These are phyloP conservation scores for Mionectes macconnelli DNA, from an alignment of 2,113 vertebrate genomes.

Conservation along the genomic window DNA sequence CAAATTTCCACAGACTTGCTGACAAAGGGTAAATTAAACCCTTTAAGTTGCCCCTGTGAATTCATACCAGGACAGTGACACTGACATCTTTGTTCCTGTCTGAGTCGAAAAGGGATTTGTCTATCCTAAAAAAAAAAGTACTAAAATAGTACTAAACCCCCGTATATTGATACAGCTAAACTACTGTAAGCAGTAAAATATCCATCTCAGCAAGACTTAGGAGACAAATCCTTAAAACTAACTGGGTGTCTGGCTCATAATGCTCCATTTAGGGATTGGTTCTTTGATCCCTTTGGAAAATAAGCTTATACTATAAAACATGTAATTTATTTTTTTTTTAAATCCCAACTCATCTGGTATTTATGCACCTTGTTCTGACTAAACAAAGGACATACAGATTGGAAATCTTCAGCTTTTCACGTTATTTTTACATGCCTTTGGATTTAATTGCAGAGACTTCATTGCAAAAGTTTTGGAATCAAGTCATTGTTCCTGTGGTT, in stretches of 20 bases:
- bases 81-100: neutral
- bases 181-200: neutral
- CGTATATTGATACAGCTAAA: neutral
- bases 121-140: neutral
- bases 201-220: neutral
- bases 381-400: neutral
- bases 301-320: neutral
- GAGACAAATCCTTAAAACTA: neutral
- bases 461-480: neutral
- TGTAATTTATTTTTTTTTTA: neutral
- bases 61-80: neutral
- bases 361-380: neutral
- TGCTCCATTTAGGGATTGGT: neutral
- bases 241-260: neutral
- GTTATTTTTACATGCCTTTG: neutral
- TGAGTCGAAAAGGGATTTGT: neutral
- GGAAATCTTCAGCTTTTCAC: neutral
- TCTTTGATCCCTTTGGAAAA: neutral
- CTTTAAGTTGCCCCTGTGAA: neutral
- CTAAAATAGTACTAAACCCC: accelerated
- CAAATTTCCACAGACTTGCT: neutral
- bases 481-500: neutral
- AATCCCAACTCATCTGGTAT: neutral
- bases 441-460: neutral
- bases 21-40: neutral